Evolutionary conservation across 1,140 invertebrate genomes (phyloP), one percentile per base, ranked within the genome.

Genomic region (Lethocerus indicus): DNA sequence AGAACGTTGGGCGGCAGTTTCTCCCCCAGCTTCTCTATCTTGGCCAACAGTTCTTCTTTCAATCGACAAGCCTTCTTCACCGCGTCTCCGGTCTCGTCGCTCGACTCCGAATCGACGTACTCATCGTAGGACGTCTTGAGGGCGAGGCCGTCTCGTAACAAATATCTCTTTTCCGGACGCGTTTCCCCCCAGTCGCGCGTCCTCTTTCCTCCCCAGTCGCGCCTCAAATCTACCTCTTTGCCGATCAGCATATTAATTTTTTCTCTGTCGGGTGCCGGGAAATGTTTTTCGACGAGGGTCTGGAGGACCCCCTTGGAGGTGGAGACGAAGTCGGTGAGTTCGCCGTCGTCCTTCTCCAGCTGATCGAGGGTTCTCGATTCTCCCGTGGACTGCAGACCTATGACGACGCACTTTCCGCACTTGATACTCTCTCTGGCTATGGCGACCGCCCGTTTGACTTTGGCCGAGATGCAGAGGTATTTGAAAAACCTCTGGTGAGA

Each of bases 401-500:
- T 99, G 6, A 99, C 95, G 27, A 98, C 93, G 69, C 94, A 98
- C 70, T 95, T 97, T 42, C 91, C 91, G 67, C 85, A 84, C 64
- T 92, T 91, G 1, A 98, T 81, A 23, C 93, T 89, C 63, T 97
- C 87, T 23, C 86, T 63, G 20, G 29, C 54, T 45, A 52, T 39
- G 9, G 16, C 18, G 1, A 90, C 84, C 0, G 84, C 84, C 63
- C 87, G 79, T 55, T 83, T 81, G 21, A 98, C 81, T 67, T 99
- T 99, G 12, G 91, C 82, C 1, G 93, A 93, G 57, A 99, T 98
- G 64, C 96, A 99, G 0, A 99, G 70, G 65, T 98, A 98, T 63
- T 98, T 98, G 69, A 99, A 99, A 69, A 99, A 99, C 23, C 96
- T 71, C 64, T 98, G 95, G 75, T 98, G 96, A 16, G 94, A 82